Base-by-base conservation (phyloP, 2,113 vertebrate genomes). In the Hippocampus comes region DNA sequence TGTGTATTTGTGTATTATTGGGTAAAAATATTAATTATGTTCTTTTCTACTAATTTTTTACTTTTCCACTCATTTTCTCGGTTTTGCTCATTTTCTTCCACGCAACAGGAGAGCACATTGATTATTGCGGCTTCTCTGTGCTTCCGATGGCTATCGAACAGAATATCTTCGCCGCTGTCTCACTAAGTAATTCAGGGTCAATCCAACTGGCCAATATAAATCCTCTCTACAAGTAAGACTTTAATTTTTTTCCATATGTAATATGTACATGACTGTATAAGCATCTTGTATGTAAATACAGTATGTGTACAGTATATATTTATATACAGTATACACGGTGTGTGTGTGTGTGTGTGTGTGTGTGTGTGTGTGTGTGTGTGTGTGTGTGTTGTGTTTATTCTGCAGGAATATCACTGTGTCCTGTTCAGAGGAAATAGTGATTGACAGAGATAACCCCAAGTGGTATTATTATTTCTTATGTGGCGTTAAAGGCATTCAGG, bases 391-490 rank as follows among this genome's bases (percentile, higher is more conserved):
- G 3, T 53, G 66, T 76, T 17, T 67, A 25, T 4, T 48, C 91
- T 90, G 41, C 89, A 99, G 97, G 84, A 95, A 97, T 88, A 96
- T 94, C 85, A 93, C 72, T 63, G 88, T 93, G 67, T 90, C 84
- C 21, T 87, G 87, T 68, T 84, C 90, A 55, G 91, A 91, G 75
- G 89, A 94, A 73, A 93, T 99, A 77, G 67, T 88, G 63, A 96
- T 99, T 77, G 93, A 98, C 89, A 92, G 91, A 89, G 91, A 91
- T 2, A 93, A 97, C 85, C 96, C 96, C 85, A 89, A 93, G 3
- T 99, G 97, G 97, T 85, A 95, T 89, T 95, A 95, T 90, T 99
- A 98, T 86, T 99, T 99, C 88, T 91, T 99, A n/a, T 99, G 97
- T 90, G 97, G 97, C 76, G 91, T 97, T 64, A 98, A 97, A 92